Evolutionary conservation across 2,113 vertebrate species (phyloP).

Genomic region (Pseudopodoces humilis): DNA sequence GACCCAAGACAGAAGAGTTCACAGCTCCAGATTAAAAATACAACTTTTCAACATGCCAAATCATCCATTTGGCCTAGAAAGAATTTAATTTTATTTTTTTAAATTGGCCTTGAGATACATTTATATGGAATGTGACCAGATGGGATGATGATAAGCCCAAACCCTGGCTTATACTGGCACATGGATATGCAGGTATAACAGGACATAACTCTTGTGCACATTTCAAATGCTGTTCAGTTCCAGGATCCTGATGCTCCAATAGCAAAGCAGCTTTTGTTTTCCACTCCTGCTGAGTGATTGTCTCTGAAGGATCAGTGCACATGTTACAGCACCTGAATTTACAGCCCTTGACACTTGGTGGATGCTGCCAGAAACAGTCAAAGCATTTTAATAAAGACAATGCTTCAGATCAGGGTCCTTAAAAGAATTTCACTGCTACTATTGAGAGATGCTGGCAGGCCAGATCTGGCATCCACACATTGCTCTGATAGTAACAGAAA

Average conservation of each 20-base stretch:
- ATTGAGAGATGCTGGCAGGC: neutral
- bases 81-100: neutral
- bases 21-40: neutral
- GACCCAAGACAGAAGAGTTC: neutral
- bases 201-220: neutral
- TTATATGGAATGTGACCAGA: neutral
- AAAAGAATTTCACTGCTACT: neutral
- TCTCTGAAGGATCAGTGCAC: neutral
- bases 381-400: neutral
- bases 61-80: neutral
- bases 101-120: neutral
- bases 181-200: neutral
- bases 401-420: neutral
- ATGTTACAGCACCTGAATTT: neutral
- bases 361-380: neutral
- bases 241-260: neutral
- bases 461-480: neutral
- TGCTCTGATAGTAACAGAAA: neutral
- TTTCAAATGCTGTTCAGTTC: neutral
- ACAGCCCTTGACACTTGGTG: neutral
- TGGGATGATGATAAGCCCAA: neutral
- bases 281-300: neutral
- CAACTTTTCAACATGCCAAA: neutral
- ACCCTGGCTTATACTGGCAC: neutral
- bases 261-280: neutral